Base-by-base conservation (phyloP, 2,888 invertebrate species). In the Gasteruption jaculator region DNA sequence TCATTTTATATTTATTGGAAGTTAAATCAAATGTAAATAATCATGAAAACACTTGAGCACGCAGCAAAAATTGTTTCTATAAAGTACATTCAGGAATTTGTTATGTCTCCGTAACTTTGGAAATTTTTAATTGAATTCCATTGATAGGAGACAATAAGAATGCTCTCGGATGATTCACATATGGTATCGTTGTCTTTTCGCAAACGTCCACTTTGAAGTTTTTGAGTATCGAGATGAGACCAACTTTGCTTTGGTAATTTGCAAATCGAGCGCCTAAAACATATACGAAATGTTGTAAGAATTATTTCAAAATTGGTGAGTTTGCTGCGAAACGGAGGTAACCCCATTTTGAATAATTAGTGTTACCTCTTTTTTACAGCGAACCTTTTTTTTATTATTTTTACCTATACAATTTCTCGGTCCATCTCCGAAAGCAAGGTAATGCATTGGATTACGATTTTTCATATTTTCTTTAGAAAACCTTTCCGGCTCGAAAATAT, bases 401-500 rank as follows among this genome's bases (percentile, higher is more conserved):
- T 46, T 54, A 60, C 58, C 63, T 7, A 63, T 56, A 10, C 63
- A 63, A 33, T 61, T 61, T 37, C 63, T 49, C 1, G 58, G 57
- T 3, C 59, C 58, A 36, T 54, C 50, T 11, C 58, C 61, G 25
- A 63, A 63, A 2, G 61, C 56, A 10, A 62, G 25, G 31, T 51
- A 54, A 14, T 43, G 22, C 51, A 58, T 61, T 4, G 58, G 42
- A 30, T 62, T 52, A 29, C 56, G 50, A 4, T 14, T 16, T 35
- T 48, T 43, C 0, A 42, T 22, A 10, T 24, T 50, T 14, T 58
- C 50, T 2, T 53, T 51, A 3, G 7, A 48, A 29, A 62, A 64
- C 48, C 63, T 49, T 14, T 61, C 57, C 4, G 61, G 61, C 50
- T 63, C 55, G 25, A 61, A 63, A 0, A 35, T 42, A 3, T 54